Conservation (phyloP, 2,888 invertebrate species). For the Harpagoxenus sublaevis region DNA sequence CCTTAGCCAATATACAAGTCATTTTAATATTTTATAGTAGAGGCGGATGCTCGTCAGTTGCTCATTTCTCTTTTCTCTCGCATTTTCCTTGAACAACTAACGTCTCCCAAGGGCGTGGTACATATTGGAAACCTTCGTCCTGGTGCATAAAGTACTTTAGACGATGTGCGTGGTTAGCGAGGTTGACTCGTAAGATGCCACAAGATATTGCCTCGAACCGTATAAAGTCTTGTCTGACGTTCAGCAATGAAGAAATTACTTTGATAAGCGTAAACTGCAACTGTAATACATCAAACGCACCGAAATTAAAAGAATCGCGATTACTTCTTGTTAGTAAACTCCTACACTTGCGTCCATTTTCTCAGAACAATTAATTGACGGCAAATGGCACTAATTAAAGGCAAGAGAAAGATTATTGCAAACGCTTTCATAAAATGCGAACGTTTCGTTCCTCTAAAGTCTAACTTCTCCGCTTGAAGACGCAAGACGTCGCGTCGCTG, state of each 20-base stretch:
- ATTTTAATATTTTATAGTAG: background rate
- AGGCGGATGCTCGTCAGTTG: background rate
- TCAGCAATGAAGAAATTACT: background rate
- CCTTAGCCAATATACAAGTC: background rate
- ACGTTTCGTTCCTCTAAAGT: background rate
- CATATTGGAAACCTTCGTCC: background rate
- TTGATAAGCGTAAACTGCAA: constrained; percentile 6
- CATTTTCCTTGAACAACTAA: background rate
- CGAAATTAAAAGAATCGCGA: constrained; percentile 1
- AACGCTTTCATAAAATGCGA: background rate
- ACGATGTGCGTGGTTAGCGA: background rate
- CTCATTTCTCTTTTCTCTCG: background rate
- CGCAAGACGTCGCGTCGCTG: background rate
- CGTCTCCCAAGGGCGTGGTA: background rate
- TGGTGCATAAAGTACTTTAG: background rate
- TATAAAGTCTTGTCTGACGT: background rate
- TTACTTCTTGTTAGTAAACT: constrained; percentile 6
- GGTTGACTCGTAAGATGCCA: background rate
- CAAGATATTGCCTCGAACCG: background rate
- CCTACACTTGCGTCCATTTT: background rate
- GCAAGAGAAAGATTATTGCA: background rate
- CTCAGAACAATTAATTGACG: constrained; percentile 25
- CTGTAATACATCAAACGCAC: background rate
- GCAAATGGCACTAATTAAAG: background rate
- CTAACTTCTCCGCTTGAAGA: background rate